Conservation (phyloP, 2,113 vertebrate genomes). For the Bucco capensis region DNA sequence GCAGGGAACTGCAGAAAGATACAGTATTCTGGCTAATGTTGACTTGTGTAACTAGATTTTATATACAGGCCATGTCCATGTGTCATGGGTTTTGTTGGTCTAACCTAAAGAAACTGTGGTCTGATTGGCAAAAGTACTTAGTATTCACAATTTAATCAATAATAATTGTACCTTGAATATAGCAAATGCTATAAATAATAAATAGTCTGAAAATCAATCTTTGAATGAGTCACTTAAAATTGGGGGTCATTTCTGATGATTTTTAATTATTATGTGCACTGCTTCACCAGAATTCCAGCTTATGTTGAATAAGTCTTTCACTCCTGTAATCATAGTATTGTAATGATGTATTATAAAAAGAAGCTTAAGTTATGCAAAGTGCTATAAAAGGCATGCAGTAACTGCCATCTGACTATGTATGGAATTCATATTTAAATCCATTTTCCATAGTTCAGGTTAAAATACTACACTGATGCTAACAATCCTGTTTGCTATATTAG, state of each 20-base stretch:
- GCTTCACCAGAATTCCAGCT: background rate
- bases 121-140: background rate
- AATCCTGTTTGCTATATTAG: background rate
- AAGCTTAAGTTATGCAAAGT: background rate
- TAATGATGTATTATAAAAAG: background rate
- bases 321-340: background rate
- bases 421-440: background rate
- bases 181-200: background rate
- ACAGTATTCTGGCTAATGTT: background rate
- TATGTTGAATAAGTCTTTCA: background rate
- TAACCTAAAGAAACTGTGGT: background rate
- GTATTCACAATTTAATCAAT: background rate
- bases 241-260: background rate
- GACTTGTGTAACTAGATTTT: background rate
- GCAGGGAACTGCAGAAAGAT: background rate
- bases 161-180: background rate
- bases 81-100: background rate
- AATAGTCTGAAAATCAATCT: background rate
- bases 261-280: background rate
- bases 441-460: background rate
- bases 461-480: background rate
- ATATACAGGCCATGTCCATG: background rate
- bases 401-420: background rate
- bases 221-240: background rate
- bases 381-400: background rate